These are phyloP conservation scores for Pampus argenteus DNA, from an alignment of 2,797 vertebrate genomes.

Conservation along the genomic window DNA sequence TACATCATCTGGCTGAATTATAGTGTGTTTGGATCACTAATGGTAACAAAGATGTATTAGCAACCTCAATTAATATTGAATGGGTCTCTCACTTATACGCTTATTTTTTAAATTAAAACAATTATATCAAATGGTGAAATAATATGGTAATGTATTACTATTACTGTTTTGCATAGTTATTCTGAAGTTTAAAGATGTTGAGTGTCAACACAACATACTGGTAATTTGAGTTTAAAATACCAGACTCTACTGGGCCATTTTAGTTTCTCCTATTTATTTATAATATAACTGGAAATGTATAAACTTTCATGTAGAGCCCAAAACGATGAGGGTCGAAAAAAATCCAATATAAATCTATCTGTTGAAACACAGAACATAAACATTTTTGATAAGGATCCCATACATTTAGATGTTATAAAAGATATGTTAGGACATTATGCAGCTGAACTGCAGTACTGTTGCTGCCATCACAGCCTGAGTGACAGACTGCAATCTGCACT, in stretches of 20 bases:
- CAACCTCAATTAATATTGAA: neutral
- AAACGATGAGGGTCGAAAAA: too few relatives aligned
- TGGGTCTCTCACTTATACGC: too few relatives aligned
- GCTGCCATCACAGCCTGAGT: slow-evolving; percentile 5
- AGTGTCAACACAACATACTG: too few relatives aligned
- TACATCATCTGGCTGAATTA: slow-evolving; percentile 7
- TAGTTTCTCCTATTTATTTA: slow-evolving; percentile 1
- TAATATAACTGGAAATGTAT: neutral
- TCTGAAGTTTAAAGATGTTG: neutral
- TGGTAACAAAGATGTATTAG: neutral
- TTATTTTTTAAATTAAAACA: too few relatives aligned
- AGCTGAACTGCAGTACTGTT: neutral
- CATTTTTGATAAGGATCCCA: too few relatives aligned
- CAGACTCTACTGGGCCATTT: neutral
- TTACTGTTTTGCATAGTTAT: neutral
- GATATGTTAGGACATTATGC: too few relatives aligned
- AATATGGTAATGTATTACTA: neutral
- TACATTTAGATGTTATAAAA: too few relatives aligned
- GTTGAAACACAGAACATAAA: too few relatives aligned
- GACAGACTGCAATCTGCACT: slow-evolving; percentile 2
- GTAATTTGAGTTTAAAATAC: neutral
- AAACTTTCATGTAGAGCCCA: neutral
- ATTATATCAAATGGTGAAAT: neutral
- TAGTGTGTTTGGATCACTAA: neutral
- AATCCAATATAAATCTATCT: too few relatives aligned